These are phyloP conservation scores for Gadus macrocephalus DNA, from an alignment of 2,113 vertebrate species.

Conservation along the genomic window DNA sequence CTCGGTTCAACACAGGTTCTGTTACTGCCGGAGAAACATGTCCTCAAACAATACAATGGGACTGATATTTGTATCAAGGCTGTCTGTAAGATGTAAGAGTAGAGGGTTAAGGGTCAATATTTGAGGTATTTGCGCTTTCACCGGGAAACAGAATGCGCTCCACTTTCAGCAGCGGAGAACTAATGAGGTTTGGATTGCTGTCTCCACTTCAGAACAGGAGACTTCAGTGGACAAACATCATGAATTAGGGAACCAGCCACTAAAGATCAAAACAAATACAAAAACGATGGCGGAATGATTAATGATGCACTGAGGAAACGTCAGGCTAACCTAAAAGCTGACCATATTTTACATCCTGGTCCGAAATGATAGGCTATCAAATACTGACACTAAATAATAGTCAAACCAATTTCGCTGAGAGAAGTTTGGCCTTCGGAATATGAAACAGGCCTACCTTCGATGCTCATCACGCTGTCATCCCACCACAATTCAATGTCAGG, in stretches of 20 bases:
- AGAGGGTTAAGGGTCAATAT: neutral
- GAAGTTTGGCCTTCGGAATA: constrained; percentile 32
- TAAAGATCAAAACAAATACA: constrained; percentile 42
- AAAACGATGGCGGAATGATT: constrained; percentile 28
- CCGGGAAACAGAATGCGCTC: constrained; percentile 15
- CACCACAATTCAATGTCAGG: constrained; percentile 37
- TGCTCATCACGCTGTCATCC: constrained; percentile 38
- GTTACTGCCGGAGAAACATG: neutral
- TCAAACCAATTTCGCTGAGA: constrained; percentile 34
- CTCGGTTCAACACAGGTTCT: neutral
- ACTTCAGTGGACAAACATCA: neutral
- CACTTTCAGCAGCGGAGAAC: constrained; percentile 19
- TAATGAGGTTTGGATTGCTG: constrained; percentile 37
- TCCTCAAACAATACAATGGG: neutral
- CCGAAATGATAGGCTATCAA: constrained; percentile 25
- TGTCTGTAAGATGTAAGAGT: neutral
- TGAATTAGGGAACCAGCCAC: constrained; percentile 33
- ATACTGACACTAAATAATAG: constrained; percentile 47
- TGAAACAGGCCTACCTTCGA: constrained; percentile 27
- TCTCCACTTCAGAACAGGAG: constrained; percentile 17
- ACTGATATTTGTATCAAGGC: neutral
- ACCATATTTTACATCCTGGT: constrained; percentile 41
- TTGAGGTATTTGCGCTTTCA: constrained; percentile 5
- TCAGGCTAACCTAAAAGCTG: constrained; percentile 12
- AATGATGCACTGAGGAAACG: constrained; percentile 6